Evolutionary conservation across 2,113 vertebrate genomes (phyloP), one percentile per base, ranked within the genome.

Genomic region (Meles meles): DNA sequence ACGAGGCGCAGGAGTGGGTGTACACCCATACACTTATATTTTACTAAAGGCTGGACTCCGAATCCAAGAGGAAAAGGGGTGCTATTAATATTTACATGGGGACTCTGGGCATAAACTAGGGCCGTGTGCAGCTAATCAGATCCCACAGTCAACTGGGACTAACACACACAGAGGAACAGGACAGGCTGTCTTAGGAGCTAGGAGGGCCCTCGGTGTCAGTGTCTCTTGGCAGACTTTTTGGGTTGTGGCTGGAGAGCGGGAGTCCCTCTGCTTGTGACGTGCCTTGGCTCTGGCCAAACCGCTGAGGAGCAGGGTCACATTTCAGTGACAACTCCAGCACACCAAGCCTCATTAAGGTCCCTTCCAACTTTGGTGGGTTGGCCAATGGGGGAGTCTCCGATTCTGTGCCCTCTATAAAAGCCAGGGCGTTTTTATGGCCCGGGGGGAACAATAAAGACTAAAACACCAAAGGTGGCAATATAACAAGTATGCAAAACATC

Each of bases 381-480:
- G 59, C 47, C 37, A 6, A n/a, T 72, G 55, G 34, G 34, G 37
- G 8, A 81, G 76, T 59, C 79, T 93, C 93, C 82, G 92, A 96
- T 88, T 84, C 94, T 85, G 42, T 88, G 65, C 63, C 83, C 81
- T 88, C 87, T 85, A 85, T 93, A 96, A 97, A 98, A 98, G 21
- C n/a, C 74, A 92, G 79, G 92, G 93, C 90, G 79, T 95, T 96
- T 97, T 97, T 97, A 97, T 83, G 77, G 47, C 94, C 90, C 88
- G 83, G n/a, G 96, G 67, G 96, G 14, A 94, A 94, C 74, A 88
- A 96, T 97, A 96, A 97, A 97, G 97, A 90, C 97, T 95, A 92
- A 96, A 95, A 95, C 93, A 89, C 96, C 88, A 93, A 97, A 98
- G 94, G 94, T 96, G 94, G 91, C 92, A 97, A 85, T 97, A 97